phyloP scores from a whole-genome alignment of 2,888 invertebrate genomes.

The Stictocephala bisonia region DNA sequence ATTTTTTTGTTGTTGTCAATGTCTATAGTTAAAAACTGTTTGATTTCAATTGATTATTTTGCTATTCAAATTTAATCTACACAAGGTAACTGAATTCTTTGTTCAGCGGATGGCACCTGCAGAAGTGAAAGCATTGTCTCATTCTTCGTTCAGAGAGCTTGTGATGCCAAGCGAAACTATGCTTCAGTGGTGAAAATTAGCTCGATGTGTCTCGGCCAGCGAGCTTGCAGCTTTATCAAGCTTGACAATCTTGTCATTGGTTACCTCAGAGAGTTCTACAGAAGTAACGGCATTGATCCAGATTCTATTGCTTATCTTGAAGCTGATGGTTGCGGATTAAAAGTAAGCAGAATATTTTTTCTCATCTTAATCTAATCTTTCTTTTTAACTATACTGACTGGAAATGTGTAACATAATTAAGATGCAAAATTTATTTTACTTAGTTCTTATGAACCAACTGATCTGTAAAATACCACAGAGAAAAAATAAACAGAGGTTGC shows the following conservation, averaged over 20 bases:
- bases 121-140: slow-evolving; percentile 66
- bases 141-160: slow-evolving; percentile 64
- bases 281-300: slow-evolving; percentile 67
- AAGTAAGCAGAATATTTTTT: slow-evolving; percentile 58
- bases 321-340: slow-evolving; percentile 72
- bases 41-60: too few species aligned
- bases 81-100: too few species aligned
- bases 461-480: too few species aligned
- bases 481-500: too few species aligned
- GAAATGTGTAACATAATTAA: too few species aligned
- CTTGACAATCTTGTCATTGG: slow-evolving; percentile 55
- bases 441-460: too few species aligned
- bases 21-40: too few species aligned
- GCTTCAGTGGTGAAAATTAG: slow-evolving; percentile 69
- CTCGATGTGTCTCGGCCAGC: slow-evolving; percentile 70
- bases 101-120: slow-evolving; percentile 65
- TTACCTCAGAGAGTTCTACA: slow-evolving; percentile 65
- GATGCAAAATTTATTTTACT: too few species aligned
- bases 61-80: too few species aligned
- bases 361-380: not conserved
- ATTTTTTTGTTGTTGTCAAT: too few species aligned
- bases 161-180: slow-evolving; percentile 65
- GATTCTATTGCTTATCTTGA: slow-evolving; percentile 68
- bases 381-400: too few species aligned
- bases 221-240: slow-evolving; percentile 63